Conservation (phyloP, 2,797 vertebrate species). For the Scleropages formosus region DNA sequence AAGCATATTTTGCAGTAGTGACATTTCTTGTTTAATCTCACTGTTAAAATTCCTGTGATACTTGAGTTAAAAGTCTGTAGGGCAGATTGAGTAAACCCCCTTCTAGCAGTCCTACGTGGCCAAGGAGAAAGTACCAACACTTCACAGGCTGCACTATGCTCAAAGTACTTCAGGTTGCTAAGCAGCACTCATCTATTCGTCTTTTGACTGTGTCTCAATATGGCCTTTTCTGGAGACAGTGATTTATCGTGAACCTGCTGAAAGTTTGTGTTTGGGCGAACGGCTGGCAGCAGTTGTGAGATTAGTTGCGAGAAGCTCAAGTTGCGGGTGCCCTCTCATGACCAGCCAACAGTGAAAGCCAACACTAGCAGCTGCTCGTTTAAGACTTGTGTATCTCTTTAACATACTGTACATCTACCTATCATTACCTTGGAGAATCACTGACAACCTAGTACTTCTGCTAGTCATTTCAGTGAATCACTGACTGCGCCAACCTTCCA, state of each 20-base stretch:
- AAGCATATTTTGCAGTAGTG: background rate
- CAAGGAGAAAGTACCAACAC: background rate
- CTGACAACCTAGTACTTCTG: background rate
- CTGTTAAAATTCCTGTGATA: background rate
- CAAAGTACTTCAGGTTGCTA: background rate
- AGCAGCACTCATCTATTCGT: conserved; percentile 15
- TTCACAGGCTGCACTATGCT: background rate
- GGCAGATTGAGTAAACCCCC: background rate
- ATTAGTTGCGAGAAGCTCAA: conserved; percentile 52
- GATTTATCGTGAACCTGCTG: conserved; percentile 38
- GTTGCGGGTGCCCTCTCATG: conserved; percentile 50
- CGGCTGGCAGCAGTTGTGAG: conserved; percentile 36
- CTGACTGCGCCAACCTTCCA: too few relatives aligned
- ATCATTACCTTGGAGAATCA: too few relatives aligned
- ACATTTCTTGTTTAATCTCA: background rate
- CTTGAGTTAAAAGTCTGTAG: too few relatives aligned
- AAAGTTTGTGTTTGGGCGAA: conserved; percentile 35
- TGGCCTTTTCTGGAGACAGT: conserved; percentile 2
- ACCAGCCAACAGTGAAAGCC: conserved; percentile 52
- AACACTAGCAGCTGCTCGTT: conserved; percentile 40
- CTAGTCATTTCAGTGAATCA: conserved; percentile 16
- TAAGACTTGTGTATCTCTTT: background rate
- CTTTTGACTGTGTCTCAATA: background rate
- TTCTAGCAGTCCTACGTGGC: background rate
- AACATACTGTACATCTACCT: too few relatives aligned